A percentile compares a stretch with the other conserved stretches of the same genome.
Conservation (phyloP, 2,888 invertebrate species). For the Terebella lapidaria region DNA sequence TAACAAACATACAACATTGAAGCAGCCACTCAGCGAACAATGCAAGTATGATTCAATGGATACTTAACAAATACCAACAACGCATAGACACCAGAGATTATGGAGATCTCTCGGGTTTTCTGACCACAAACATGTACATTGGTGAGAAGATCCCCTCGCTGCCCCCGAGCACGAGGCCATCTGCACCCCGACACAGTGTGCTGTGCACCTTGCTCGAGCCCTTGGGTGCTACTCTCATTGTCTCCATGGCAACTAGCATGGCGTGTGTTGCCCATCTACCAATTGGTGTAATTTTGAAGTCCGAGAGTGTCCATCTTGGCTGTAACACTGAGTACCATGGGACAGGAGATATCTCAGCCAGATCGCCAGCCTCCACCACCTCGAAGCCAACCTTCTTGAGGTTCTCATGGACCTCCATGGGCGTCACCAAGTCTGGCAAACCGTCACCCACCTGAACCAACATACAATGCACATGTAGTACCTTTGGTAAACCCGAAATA, state of each 20-base stretch:
- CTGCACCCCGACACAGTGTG: constrained; percentile 22
- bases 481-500: too few species aligned
- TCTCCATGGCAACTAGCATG: constrained; percentile 20
- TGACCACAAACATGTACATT: constrained; percentile 16
- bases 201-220: constrained; percentile 21
- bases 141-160: constrained; percentile 23
- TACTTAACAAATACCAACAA: too few species aligned
- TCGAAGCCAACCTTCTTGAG: constrained; percentile 21
- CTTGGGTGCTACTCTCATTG: constrained; percentile 15
- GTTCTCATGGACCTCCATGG: background rate
- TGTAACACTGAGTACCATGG: constrained; percentile 23
- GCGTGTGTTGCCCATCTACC: constrained; percentile 23
- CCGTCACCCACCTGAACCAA: constrained; percentile 22
- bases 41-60: too few species aligned
- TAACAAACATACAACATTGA: too few species aligned
- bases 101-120: constrained; percentile 20
- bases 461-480: too few species aligned
- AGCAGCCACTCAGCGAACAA: too few species aligned
- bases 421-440: constrained; percentile 18
- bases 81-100: too few species aligned
- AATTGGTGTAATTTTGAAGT: constrained; percentile 17
- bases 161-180: constrained; percentile 19
- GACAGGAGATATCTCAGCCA: constrained; percentile 9
- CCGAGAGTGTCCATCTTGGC: constrained; percentile 15
- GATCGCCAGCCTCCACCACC: constrained; percentile 18